Percentiles rank a stretch among this genome's conserved stretches.
These are phyloP conservation scores for Caloenas nicobarica DNA, from an alignment of 2,113 vertebrate species.

Conservation along the genomic window DNA sequence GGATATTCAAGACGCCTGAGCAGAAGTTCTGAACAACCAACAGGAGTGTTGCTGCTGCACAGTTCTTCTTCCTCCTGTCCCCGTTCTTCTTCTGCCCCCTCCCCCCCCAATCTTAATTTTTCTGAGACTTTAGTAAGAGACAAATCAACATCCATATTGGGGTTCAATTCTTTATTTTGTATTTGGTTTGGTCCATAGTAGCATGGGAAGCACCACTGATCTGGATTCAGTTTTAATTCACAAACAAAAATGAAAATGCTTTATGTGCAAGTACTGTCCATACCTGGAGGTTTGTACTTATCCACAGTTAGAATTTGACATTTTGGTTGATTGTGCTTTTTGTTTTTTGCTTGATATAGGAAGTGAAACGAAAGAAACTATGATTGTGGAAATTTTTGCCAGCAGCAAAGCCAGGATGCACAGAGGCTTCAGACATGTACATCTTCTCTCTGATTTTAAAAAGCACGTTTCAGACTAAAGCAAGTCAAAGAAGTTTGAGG, in stretches of 20 bases:
- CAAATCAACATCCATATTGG: neutral
- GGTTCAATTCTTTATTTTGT: neutral
- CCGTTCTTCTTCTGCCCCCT: rapidly evolving
- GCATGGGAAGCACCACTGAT: neutral
- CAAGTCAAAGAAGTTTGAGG: neutral
- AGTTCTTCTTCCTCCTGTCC: neutral
- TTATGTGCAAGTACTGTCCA: neutral
- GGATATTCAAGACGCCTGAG: neutral
- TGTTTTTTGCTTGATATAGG: neutral
- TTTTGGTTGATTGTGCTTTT: neutral
- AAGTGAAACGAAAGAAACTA: neutral
- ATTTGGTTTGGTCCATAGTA: neutral
- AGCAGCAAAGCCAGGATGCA: neutral
- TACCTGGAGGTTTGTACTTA: neutral
- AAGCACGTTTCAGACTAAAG: neutral
- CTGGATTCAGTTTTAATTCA: neutral
- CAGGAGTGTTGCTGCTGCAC: neutral
- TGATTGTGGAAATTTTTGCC: neutral
- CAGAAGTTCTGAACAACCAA: neutral
- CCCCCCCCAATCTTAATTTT: neutral
- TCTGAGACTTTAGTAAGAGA: neutral
- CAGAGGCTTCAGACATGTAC: neutral
- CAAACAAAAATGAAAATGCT: neutral
- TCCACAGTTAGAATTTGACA: neutral
- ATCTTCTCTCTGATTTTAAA: neutral